phyloP scores from a whole-genome alignment of 2,888 invertebrate genomes.

The Eretmocerus hayati region DNA sequence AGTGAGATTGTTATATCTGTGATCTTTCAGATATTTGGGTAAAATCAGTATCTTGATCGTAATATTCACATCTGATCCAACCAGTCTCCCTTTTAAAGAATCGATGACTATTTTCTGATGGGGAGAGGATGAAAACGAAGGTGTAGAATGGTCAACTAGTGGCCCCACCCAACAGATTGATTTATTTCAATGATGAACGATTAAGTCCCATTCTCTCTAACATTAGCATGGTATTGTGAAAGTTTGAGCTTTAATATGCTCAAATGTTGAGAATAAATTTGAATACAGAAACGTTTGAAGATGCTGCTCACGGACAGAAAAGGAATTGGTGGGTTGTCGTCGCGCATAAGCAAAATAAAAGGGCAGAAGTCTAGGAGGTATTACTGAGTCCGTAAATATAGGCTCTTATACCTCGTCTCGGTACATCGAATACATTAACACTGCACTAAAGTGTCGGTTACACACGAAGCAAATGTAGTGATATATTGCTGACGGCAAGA shows the following conservation, averaged over 20 bases:
- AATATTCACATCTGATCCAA: too few relatives aligned
- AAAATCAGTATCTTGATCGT: too few relatives aligned
- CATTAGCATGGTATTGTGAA: too few relatives aligned
- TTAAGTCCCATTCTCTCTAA: too few relatives aligned
- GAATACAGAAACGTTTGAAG: slow-evolving; percentile 9
- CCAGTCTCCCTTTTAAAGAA: too few relatives aligned
- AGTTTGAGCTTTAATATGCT: not conserved
- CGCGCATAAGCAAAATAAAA: not conserved
- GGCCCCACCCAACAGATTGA: too few relatives aligned
- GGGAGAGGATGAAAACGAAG: too few relatives aligned
- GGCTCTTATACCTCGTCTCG: not conserved
- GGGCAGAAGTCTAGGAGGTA: not conserved
- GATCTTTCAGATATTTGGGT: too few relatives aligned
- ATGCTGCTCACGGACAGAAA: slow-evolving; percentile 26
- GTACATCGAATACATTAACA: slow-evolving; percentile 15
- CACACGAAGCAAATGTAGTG: slow-evolving; percentile 5
- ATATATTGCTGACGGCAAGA: slow-evolving; percentile 7
- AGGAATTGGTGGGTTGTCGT: slow-evolving; percentile 21
- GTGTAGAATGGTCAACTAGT: too few relatives aligned
- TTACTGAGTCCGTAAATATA: slow-evolving; percentile 3
- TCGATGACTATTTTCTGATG: too few relatives aligned
- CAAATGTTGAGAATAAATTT: slow-evolving; percentile 10
- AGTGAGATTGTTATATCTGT: too few relatives aligned
- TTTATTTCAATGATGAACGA: too few relatives aligned
- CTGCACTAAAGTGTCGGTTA: slow-evolving; percentile 4